These are phyloP conservation scores for Allygus modestus DNA, from an alignment of 2,888 invertebrate genomes.

Conservation along the genomic window DNA sequence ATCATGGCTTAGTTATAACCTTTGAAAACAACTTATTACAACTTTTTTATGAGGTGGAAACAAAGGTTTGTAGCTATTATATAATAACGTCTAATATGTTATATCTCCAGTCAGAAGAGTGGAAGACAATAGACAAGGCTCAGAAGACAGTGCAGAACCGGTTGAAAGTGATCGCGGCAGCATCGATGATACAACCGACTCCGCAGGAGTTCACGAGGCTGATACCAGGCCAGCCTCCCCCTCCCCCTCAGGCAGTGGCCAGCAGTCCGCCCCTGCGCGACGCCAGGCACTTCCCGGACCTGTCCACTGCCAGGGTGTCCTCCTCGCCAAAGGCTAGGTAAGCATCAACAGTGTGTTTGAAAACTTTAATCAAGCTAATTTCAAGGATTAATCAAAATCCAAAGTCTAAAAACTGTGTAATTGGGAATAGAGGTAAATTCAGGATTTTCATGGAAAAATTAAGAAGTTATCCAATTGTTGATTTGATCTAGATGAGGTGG, in stretches of 20 bases:
- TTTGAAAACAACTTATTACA: too few relatives aligned
- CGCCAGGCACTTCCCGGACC: constrained; percentile 21
- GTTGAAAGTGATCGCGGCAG: constrained; percentile 58
- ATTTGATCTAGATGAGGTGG: too few relatives aligned
- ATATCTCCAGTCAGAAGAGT: constrained; percentile 16
- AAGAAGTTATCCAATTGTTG: too few relatives aligned
- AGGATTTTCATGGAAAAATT: too few relatives aligned
- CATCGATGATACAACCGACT: constrained; percentile 30
- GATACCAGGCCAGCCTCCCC: neutral
- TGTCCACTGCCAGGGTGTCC: neutral
- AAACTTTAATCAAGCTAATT: too few relatives aligned
- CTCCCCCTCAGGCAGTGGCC: neutral
- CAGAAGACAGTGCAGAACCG: constrained; percentile 66
- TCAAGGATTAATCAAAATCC: too few relatives aligned
- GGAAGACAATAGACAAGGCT: constrained; percentile 60
- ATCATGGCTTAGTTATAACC: too few relatives aligned
- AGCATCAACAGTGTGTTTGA: neutral
- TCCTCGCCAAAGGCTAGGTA: constrained; percentile 38
- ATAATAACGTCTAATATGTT: too few relatives aligned
- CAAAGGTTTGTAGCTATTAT: too few relatives aligned
- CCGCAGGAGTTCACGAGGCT: constrained; percentile 41
- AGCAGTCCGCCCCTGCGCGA: neutral
- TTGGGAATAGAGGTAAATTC: too few relatives aligned
- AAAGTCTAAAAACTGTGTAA: too few relatives aligned
- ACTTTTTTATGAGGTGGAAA: too few relatives aligned